Evolutionary conservation across 2,888 invertebrate species (phyloP), one percentile per base, ranked within the genome.

Genomic region (Amitus sp.): DNA sequence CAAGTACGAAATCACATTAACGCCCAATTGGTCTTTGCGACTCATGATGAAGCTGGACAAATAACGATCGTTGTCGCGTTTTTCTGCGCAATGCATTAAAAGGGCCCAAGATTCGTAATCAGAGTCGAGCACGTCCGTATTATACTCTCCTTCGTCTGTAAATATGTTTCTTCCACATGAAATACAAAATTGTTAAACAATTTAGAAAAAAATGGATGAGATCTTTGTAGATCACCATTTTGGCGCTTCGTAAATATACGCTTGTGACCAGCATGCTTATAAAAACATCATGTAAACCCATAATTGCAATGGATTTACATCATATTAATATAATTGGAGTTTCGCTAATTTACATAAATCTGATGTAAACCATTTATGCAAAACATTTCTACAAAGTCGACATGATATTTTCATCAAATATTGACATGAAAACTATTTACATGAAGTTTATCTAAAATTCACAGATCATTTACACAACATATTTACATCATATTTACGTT

Each of bases 71-170:
- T 89, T 91, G 68, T 89, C 89, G 45, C 87, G 86, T 80, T 94
- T 93, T 75, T 94, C 94, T 0, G 94, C 94, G 72, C 95, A 94
- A 75, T 95, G 94, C 75, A 95, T 87, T 20, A 94, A 84, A 39
- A 95, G 82, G 0, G 92, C 89, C 94, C 94, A 95, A 1, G 90
- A 90, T 55, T 87, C 87, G 79, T 94, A 93, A 77, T 94, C 94
- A 0, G 93, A 91, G 75, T 94, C 94, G 70, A 94, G 79, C 0
- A 94, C 90, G 77, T 92, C 94, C 0, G 94, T 94, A 75, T 94
- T 94, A 83, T 95, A 95, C 4, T 94, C 87, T 9, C 93, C 94
- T 82, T 94, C 93, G 82, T 93, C 93, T 94, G 79, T n/a, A n/a
- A n/a, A n/a, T n/a, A n/a, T n/a, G n/a, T n/a, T n/a, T n/a, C n/a